Base-by-base conservation (phyloP, 2,888 invertebrate species). In the Tetragnatha montana region DNA sequence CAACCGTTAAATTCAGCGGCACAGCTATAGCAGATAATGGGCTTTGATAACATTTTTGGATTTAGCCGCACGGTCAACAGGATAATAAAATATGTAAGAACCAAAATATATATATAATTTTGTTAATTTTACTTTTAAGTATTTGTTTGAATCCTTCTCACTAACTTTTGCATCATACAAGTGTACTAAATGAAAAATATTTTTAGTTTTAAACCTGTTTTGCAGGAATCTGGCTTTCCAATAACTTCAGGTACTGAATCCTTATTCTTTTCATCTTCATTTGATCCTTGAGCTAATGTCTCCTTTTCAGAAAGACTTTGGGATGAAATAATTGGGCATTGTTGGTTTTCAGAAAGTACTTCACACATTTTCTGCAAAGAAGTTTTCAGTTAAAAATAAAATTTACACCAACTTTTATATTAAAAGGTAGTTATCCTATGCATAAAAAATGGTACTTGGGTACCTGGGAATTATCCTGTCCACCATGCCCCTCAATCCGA, bases 181-280 rank as follows among this genome's bases (percentile, higher is more conserved):
- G 1, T 8, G n/a, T 47, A 7, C n/a, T 71, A 49, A 19, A 49
- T 49, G 49, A 35, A 8, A n/a, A 22, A 85, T 21, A 74, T 50
- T 68, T 4, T 22, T 35, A 35, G n/a, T 6, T 12, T 22, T n/a
- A 69, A 81, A 81, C 74, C 50, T 68, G 68, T 19, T 49, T 14
- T 68, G 71, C 60, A 50, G 6, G 81, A 50, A 87, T 90, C 90
- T 69, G 79, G 51, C 71, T 90, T 90, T 47, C 73, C 83, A 12
- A 83, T 47, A 50, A 90, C 80, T 80, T 90, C 90, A 50, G 90
- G 90, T 6, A 50, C 47, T 51, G 47, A 10, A 90, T 90, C 90
- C 80, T 87, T 87, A 75, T 86, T 51, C 21, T 80, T 83, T 70
- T 90, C 90, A 74, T 89, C 85, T 68, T 89, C 85, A 81, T 78